Percentiles rank a stretch among this genome's conserved stretches.
These are phyloP conservation scores for Drosophila watanabei DNA, from an alignment of 1,140 invertebrate genomes.

Conservation along the genomic window DNA sequence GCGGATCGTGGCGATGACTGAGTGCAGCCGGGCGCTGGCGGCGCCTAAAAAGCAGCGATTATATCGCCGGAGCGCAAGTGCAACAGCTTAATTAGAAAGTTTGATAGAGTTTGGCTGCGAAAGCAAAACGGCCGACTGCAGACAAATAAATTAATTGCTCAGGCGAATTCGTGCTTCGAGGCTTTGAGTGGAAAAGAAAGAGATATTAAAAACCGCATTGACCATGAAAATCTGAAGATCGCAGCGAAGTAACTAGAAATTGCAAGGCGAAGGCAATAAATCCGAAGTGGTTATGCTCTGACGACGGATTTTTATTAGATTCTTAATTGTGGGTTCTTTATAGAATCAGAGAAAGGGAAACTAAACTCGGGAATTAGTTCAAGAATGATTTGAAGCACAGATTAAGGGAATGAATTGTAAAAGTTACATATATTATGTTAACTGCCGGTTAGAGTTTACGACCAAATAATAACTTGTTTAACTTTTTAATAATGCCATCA, in stretches of 20 bases:
- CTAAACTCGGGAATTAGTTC: background rate
- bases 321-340: background rate
- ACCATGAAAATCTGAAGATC: slow-evolving; percentile 72
- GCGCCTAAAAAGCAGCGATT: slow-evolving; percentile 73
- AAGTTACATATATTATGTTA: background rate
- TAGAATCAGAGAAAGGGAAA: background rate
- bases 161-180: slow-evolving; percentile 66
- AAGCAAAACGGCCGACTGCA: slow-evolving; percentile 59
- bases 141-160: slow-evolving; percentile 77
- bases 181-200: slow-evolving; percentile 63
- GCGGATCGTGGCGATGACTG: slow-evolving; percentile 82
- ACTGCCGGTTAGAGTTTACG: too few relatives aligned
- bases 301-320: background rate
- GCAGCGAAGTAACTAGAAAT: slow-evolving; percentile 27
- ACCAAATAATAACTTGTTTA: too few relatives aligned
- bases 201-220: slow-evolving; percentile 71
- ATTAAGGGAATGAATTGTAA: background rate
- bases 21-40: slow-evolving; percentile 58
- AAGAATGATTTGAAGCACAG: too few relatives aligned
- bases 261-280: slow-evolving; percentile 6
- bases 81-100: slow-evolving; percentile 77
- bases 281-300: slow-evolving; percentile 38
- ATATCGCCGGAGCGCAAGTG: slow-evolving; percentile 53
- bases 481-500: too few relatives aligned
- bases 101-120: slow-evolving; percentile 66